Base-by-base conservation (phyloP, 2,113 vertebrate species). In the Misgurnus mizolepis region DNA sequence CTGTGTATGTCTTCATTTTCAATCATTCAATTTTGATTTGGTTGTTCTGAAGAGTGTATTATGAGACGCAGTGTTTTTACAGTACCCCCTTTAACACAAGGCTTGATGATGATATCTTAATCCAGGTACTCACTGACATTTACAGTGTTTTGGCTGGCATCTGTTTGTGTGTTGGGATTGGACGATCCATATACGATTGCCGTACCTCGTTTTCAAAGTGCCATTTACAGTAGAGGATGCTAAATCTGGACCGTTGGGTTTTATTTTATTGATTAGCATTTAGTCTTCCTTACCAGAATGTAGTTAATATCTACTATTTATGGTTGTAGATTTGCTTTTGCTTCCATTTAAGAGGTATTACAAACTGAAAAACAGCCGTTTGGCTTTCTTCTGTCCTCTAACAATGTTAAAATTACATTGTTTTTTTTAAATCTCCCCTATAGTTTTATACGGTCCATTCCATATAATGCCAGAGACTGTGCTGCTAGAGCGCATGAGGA, bases 181-280 rank as follows among this genome's bases (percentile, higher is more conserved):
- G 60, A 58, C 49, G 78, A 77, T 80, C 40, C 58, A 18, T 60
- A 43, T 70, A n/a, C 50, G 74, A 66, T 71, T 65, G 12, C 58
- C 41, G 67, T 80, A 83, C 78, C 82, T 80, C 82, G 53, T 65
- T 73, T 71, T 81, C 61, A 60, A 84, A 84, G 83, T 84, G 83
- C 83, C 79, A 84, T 84, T 84, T 67, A 74, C 66, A 67, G 11
- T 64, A 76, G 61, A 76, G 73, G 69, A 84, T 68, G 79, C 79
- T 81, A 81, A 67, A 78, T 43, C 41, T 73, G 27, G 60, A 64
- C 73, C 5, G 15, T n/a, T 55, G 17, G 14, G 60, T 66, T 66
- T 17, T 76, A 22, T 18, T 61, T n/a, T 6, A 22, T 61, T 74
- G 40, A 43, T 76, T 66, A 50, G 45, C 22, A 49, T 65, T 41